These are phyloP conservation scores for Micromys minutus DNA, from an alignment of 2,113 vertebrate species.

Conservation along the genomic window DNA sequence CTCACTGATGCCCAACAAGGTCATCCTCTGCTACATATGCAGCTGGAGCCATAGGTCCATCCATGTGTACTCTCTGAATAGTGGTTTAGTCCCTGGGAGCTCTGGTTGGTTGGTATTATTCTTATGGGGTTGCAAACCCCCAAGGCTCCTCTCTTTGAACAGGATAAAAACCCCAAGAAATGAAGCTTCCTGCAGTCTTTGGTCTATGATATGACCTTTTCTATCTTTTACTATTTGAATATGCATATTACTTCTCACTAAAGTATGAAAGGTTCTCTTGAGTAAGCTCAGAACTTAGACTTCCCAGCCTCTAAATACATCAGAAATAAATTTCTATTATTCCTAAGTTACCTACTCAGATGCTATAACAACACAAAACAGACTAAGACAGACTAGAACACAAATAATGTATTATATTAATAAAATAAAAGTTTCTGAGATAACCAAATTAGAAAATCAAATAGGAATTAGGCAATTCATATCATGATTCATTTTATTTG, in stretches of 20 bases:
- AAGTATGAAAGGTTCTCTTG: background rate
- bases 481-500: constrained; percentile 52
- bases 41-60: no score
- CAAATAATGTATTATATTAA: constrained; percentile 32
- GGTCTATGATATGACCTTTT: background rate
- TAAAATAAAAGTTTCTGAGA: background rate
- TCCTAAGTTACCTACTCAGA: background rate
- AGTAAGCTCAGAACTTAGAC: background rate
- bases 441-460: constrained; percentile 14
- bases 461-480: background rate
- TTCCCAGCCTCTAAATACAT: background rate
- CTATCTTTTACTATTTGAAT: background rate
- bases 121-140: no score
- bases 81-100: no score
- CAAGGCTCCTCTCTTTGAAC: background rate
- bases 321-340: background rate
- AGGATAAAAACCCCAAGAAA: background rate
- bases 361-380: background rate
- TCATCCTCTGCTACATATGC: no score
- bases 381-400: constrained; percentile 14
- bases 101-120: no score
- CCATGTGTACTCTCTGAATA: no score
- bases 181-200: background rate
- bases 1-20: no score
- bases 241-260: background rate